These are phyloP conservation scores for Phrynosoma platyrhinos DNA, from an alignment of 2,113 vertebrate genomes.

Conservation along the genomic window DNA sequence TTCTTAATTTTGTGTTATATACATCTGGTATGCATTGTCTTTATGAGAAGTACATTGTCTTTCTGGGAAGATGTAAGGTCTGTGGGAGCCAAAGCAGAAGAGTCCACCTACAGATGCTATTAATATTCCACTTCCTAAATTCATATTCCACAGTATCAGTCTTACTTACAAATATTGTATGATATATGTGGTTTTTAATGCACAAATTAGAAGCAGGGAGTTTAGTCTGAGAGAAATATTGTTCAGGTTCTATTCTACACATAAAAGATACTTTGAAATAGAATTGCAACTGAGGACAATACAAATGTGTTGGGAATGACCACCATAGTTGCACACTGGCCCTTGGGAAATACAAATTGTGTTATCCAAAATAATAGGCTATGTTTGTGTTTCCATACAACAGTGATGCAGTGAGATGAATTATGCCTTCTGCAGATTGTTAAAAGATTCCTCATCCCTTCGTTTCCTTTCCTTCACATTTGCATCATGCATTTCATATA, in stretches of 20 bases:
- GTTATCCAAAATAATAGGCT: background rate
- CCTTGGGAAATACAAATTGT: background rate
- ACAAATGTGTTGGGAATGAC: too few species aligned
- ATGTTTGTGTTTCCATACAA: constrained; percentile 22
- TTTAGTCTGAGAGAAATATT: background rate
- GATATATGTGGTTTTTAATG: background rate
- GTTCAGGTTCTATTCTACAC: background rate
- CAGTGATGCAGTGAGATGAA: background rate
- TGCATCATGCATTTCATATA: background rate
- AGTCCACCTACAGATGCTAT: background rate
- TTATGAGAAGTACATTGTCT: too few species aligned
- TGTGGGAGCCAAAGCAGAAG: background rate
- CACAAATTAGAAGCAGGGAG: background rate
- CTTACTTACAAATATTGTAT: background rate
- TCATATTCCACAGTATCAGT: background rate
- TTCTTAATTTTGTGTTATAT: too few species aligned
- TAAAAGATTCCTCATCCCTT: background rate
- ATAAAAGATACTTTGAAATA: background rate
- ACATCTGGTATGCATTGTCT: too few species aligned
- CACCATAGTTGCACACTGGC: too few species aligned
- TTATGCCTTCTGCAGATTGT: background rate
- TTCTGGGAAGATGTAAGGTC: too few species aligned
- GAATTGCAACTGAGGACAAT: background rate
- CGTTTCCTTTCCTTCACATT: background rate
- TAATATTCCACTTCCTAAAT: background rate